Evolutionary conservation across 2,113 vertebrate species (phyloP).

Genomic region (Notechis scutatus): DNA sequence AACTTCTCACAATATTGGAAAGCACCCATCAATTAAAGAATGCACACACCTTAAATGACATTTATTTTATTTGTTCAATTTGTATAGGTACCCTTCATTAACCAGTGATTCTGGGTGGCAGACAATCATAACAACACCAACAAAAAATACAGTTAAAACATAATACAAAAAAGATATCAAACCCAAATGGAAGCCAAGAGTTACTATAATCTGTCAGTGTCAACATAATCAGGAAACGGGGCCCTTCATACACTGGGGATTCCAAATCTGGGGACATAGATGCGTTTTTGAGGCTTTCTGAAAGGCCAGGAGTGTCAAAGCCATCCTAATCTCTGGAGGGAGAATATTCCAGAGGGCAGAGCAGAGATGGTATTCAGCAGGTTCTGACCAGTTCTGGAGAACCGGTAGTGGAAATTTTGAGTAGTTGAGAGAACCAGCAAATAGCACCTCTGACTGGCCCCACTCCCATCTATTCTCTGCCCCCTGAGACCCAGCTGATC

Average conservation of each 20-base stretch:
- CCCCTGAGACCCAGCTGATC: no score
- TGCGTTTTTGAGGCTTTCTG: neutral
- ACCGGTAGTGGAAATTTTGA: no score
- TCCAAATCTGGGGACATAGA: neutral
- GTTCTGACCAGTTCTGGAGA: no score
- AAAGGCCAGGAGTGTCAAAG: neutral
- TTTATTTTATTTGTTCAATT: neutral
- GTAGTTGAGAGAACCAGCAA: no score
- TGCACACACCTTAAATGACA: neutral
- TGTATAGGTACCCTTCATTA: neutral
- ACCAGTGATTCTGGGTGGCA: neutral
- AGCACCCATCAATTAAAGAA: neutral
- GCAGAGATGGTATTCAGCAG: no score
- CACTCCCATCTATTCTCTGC: no score
- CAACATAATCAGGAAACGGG: neutral
- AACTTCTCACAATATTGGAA: neutral
- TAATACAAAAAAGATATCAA: neutral
- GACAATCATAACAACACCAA: neutral
- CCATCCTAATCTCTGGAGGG: neutral
- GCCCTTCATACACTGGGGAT: neutral
- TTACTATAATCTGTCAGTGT: neutral
- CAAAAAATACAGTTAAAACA: neutral
- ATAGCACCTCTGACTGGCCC: no score
- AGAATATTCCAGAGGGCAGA: neutral
- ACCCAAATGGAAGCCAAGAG: neutral